Percentiles rank a stretch among this genome's conserved stretches.
Evolutionary conservation across 2,797 vertebrate species (phyloP).

Genomic region (Pseudochaenichthys georgianus): DNA sequence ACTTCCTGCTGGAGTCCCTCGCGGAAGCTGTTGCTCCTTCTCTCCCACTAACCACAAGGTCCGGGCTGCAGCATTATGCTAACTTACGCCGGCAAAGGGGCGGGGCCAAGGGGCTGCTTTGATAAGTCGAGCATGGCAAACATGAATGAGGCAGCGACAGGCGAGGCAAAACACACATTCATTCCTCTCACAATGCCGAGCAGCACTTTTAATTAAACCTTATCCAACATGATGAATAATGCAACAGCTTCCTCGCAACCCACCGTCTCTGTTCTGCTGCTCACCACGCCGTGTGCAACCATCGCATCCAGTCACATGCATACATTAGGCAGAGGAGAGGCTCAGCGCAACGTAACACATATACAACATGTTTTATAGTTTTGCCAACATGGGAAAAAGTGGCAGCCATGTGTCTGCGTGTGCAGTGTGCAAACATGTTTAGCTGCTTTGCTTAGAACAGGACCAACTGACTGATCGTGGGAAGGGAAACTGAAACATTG

Average conservation of each 20-base stretch:
- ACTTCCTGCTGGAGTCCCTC: slow-evolving; percentile 43
- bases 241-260: slow-evolving; percentile 89
- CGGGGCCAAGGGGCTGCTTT: slow-evolving; percentile 85
- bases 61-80: slow-evolving; percentile 88
- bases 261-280: slow-evolving; percentile 90
- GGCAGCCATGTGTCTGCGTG: slow-evolving; percentile 5
- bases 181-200: slow-evolving; percentile 90
- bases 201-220: slow-evolving; percentile 98
- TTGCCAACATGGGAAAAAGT: slow-evolving; percentile 44
- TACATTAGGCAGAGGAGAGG: slow-evolving; percentile 76
- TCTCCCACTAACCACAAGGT: slow-evolving; percentile 89
- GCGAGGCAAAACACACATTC: slow-evolving; percentile 95
- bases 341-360: slow-evolving; percentile 53
- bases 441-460: slow-evolving; percentile 26
- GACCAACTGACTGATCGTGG: slow-evolving; percentile 35
- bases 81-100: slow-evolving; percentile 81
- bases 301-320: slow-evolving; percentile 91
- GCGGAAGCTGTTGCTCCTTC: slow-evolving; percentile 42
- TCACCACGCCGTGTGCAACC: slow-evolving; percentile 89
- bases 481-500: background rate
- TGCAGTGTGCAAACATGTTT: slow-evolving; percentile 60
- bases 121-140: slow-evolving; percentile 93
- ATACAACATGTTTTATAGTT: slow-evolving; percentile 64
- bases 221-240: slow-evolving; percentile 96
- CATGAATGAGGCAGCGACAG: slow-evolving; percentile 94